Percentiles rank a stretch among this genome's conserved stretches.
phyloP scores from a whole-genome alignment of 2,113 vertebrate genomes.

The Caloenas nicobarica region DNA sequence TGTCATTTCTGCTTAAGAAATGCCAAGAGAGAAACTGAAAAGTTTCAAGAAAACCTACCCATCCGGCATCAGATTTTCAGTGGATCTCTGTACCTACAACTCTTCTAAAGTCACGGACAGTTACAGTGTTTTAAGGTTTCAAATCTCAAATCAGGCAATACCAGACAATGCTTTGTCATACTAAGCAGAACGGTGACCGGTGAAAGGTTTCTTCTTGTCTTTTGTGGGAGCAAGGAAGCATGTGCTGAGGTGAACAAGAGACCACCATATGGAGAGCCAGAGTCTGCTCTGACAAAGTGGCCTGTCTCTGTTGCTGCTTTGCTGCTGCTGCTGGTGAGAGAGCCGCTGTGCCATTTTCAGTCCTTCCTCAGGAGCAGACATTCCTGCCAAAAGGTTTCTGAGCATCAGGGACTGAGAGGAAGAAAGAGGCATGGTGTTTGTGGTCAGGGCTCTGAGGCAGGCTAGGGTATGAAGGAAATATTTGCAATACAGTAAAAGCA shows the following conservation, averaged over 20 bases:
- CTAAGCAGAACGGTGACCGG: background rate
- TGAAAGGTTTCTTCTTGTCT: background rate
- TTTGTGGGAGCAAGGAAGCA: background rate
- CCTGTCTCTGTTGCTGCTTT: background rate
- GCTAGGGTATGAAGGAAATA: background rate
- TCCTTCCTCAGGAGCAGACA: background rate
- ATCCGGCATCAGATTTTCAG: rapidly evolving
- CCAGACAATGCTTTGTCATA: background rate
- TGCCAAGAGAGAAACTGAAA: background rate
- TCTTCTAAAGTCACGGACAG: background rate
- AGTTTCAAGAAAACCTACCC: background rate
- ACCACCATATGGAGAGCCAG: rapidly evolving
- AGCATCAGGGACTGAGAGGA: background rate
- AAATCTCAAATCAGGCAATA: background rate
- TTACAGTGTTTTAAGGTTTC: background rate
- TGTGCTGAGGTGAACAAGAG: rapidly evolving
- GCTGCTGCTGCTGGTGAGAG: background rate
- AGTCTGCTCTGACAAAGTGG: background rate
- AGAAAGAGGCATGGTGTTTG: background rate
- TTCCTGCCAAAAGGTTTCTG: background rate
- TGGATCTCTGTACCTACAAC: background rate
- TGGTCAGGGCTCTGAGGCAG: background rate
- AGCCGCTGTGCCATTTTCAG: background rate
- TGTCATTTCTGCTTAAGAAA: conserved; percentile 4
- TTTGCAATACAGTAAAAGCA: background rate